A percentile compares a stretch with the other conserved stretches of the same genome.
Conservation (phyloP, 2,797 vertebrate species). For the Esox lucius region DNA sequence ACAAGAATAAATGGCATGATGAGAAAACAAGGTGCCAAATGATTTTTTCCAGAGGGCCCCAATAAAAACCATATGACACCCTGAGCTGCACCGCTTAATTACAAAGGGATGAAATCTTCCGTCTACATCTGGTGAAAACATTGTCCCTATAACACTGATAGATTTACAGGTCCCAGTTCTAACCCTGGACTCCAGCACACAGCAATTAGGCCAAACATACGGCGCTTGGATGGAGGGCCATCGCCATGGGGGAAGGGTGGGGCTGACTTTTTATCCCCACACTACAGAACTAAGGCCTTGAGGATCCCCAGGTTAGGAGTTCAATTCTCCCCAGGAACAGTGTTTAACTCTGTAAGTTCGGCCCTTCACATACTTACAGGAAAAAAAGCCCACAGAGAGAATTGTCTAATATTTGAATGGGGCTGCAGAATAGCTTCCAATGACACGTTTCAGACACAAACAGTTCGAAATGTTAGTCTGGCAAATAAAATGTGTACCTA, state of each 20-base stretch:
- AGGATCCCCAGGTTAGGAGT: constrained; percentile 50
- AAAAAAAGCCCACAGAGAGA: constrained; percentile 19
- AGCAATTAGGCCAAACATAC: constrained; percentile 77
- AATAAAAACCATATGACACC: constrained; percentile 79
- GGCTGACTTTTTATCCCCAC: constrained; percentile 48
- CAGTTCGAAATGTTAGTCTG: constrained; percentile 4
- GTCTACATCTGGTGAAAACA: constrained; percentile 84
- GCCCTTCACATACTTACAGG: not conserved
- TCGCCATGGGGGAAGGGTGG: constrained; percentile 57
- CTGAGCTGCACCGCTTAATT: constrained; percentile 81
- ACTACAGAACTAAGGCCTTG: constrained; percentile 32
- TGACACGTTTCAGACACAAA: too few relatives aligned
- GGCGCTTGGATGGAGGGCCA: constrained; percentile 63
- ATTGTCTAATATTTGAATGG: constrained; percentile 11
- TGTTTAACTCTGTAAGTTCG: not conserved
- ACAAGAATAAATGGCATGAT: constrained; percentile 70
- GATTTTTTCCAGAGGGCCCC: constrained; percentile 73
- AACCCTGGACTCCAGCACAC: constrained; percentile 68
- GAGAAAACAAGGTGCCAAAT: constrained; percentile 81
- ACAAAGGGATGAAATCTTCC: constrained; percentile 85
- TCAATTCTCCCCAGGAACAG: constrained; percentile 42
- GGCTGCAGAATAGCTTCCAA: too few relatives aligned
- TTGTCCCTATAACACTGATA: constrained; percentile 75
- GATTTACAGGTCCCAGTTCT: constrained; percentile 81
- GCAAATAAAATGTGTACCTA: constrained; percentile 6